Evolutionary conservation across 2,888 invertebrate species (phyloP).

Genomic region (Dolomedes plantarius): DNA sequence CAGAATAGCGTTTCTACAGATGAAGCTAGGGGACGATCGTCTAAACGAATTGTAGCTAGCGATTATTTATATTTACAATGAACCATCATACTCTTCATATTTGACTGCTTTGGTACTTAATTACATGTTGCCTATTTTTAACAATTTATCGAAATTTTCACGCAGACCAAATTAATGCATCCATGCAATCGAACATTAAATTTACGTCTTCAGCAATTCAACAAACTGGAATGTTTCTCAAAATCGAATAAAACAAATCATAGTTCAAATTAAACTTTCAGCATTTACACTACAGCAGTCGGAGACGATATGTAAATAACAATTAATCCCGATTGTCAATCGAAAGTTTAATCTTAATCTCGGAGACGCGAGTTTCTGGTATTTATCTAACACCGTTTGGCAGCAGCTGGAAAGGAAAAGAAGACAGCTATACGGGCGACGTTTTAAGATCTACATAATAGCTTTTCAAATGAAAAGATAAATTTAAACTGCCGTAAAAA

Average conservation of each 20-base stretch:
- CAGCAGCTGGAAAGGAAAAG: constrained; percentile 52
- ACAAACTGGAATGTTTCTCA: not conserved
- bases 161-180: not conserved
- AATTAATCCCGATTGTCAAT: constrained; percentile 67
- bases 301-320: constrained; percentile 57
- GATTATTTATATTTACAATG: not conserved
- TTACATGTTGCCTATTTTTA: constrained; percentile 3
- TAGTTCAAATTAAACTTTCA: constrained; percentile 12
- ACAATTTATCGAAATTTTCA: constrained; percentile 1
- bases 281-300: constrained; percentile 29
- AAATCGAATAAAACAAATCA: constrained; percentile 10
- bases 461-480: constrained; percentile 53
- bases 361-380: constrained; percentile 56
- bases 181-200: not conserved
- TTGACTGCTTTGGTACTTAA: not conserved
- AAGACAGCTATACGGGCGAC: constrained; percentile 53
- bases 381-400: constrained; percentile 62
- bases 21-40: too few species aligned
- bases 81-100: constrained; percentile 2
- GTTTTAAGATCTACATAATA: constrained; percentile 44
- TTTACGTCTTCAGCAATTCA: not conserved
- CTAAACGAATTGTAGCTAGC: not conserved
- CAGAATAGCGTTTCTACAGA: too few species aligned
- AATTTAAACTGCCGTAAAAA: constrained; percentile 54
- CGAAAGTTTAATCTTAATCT: constrained; percentile 59